Evolutionary conservation across 2,888 invertebrate genomes (phyloP).

Genomic region (Xylocampa areola): DNA sequence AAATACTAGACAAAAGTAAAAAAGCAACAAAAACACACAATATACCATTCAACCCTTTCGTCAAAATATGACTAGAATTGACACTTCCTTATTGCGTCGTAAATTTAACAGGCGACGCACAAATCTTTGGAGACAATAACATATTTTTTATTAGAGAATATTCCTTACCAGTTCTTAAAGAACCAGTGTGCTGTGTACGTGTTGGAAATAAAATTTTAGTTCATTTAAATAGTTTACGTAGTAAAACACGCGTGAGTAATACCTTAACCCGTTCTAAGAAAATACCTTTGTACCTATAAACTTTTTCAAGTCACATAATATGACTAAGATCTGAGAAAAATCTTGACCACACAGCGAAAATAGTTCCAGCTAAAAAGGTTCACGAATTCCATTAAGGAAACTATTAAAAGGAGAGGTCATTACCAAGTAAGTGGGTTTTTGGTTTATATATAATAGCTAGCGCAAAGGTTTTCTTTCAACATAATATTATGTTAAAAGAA

Average conservation of each 20-base stretch:
- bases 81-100: conserved; percentile 88
- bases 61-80: conserved; percentile 82
- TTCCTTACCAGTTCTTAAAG: conserved; percentile 57
- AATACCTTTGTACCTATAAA: conserved; percentile 18
- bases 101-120: conserved; percentile 81
- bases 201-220: conserved; percentile 55
- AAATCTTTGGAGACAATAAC: conserved; percentile 68
- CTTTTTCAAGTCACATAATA: conserved; percentile 31
- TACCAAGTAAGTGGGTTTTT: conserved; percentile 56
- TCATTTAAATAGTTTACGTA: conserved; percentile 49
- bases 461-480: conserved; percentile 30
- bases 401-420: conserved; percentile 50
- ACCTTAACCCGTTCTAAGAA: conserved; percentile 35
- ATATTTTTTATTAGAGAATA: conserved; percentile 64
- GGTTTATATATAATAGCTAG: conserved; percentile 45
- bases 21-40: conserved; percentile 81
- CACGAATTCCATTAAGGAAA: conserved; percentile 51
- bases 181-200: conserved; percentile 56
- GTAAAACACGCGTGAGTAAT: conserved; percentile 32
- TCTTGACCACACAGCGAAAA: conserved; percentile 45
- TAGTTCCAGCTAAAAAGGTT: conserved; percentile 43
- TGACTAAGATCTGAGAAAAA: conserved; percentile 34
- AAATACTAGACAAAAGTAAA: conserved; percentile 77
- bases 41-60: conserved; percentile 87
- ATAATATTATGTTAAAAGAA: conserved; percentile 27